Evolutionary conservation across 92 coral and sea anemone species (phyloP).

Genomic region (Zoanthus sansibaricus): DNA sequence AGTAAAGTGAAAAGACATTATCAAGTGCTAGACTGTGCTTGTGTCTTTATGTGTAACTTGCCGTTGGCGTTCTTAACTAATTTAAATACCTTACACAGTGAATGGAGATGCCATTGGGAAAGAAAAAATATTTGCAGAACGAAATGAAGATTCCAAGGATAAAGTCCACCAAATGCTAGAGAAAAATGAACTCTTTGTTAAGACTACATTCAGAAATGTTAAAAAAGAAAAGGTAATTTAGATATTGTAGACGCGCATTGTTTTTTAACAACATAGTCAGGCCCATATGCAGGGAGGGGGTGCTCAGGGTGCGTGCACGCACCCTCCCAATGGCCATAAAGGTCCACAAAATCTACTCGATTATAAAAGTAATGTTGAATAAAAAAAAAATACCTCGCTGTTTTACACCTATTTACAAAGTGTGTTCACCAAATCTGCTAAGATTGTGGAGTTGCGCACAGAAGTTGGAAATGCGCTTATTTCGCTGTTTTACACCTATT

Average conservation of each 20-base stretch:
- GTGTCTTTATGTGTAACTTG: neutral
- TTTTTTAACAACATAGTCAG: too few species aligned
- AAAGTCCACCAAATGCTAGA: slow-evolving; percentile 15
- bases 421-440: too few species aligned
- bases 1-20: neutral
- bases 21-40: neutral
- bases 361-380: too few species aligned
- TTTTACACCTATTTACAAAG: too few species aligned
- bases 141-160: slow-evolving; percentile 4
- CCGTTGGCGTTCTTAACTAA: neutral
- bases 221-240: slow-evolving; percentile 34
- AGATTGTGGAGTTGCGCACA: too few species aligned
- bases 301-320: too few species aligned
- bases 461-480: too few species aligned
- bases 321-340: too few species aligned
- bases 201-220: slow-evolving; percentile 19
- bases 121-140: slow-evolving; percentile 26
- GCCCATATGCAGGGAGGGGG: too few species aligned
- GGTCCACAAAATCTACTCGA: too few species aligned
- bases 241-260: neutral
- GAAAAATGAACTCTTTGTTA: slow-evolving; percentile 22
- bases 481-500: too few species aligned
- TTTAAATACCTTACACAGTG: slow-evolving; percentile 31
- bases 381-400: too few species aligned
- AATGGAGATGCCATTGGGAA: slow-evolving; percentile 64